These are phyloP conservation scores for Sciurus vulgaris DNA, from an alignment of 2,797 vertebrate species.

Conservation along the genomic window DNA sequence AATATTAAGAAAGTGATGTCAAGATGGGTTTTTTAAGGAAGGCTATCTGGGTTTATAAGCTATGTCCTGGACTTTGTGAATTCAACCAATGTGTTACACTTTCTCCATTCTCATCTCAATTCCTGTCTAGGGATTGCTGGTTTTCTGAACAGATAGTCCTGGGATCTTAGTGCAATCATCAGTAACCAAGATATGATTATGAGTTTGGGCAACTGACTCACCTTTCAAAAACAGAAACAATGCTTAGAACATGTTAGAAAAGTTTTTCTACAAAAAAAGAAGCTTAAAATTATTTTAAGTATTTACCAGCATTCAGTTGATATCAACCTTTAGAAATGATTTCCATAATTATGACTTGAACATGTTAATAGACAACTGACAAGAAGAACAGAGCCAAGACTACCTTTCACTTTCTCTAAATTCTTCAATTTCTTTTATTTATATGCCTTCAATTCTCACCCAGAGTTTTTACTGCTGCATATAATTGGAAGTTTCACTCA, in stretches of 20 bases:
- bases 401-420: not conserved
- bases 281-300: slow-evolving; percentile 56
- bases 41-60: not conserved
- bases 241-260: slow-evolving; percentile 56
- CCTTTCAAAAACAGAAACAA: slow-evolving; percentile 55
- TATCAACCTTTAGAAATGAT: not conserved
- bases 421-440: slow-evolving; percentile 31
- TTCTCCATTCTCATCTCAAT: slow-evolving; percentile 26
- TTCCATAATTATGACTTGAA: not conserved
- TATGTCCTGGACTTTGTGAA: not conserved
- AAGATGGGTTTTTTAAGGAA: slow-evolving; percentile 17
- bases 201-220: slow-evolving; percentile 28
- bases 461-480: slow-evolving; percentile 50
- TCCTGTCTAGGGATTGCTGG: not conserved
- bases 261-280: slow-evolving; percentile 46
- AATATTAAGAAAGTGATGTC: slow-evolving; percentile 27
- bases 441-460: slow-evolving; percentile 49
- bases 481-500: slow-evolving; percentile 44
- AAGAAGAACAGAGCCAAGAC: slow-evolving; percentile 20
- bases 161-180: not conserved
- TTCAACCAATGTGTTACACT: slow-evolving; percentile 13
- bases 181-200: slow-evolving; percentile 44
- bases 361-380: slow-evolving; percentile 15
- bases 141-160: slow-evolving; percentile 33
- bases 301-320: slow-evolving; percentile 26